Percentiles rank a stretch among this genome's conserved stretches.
Conservation (phyloP, 2,888 invertebrate genomes). For the Stenchaetothrips biformis region DNA sequence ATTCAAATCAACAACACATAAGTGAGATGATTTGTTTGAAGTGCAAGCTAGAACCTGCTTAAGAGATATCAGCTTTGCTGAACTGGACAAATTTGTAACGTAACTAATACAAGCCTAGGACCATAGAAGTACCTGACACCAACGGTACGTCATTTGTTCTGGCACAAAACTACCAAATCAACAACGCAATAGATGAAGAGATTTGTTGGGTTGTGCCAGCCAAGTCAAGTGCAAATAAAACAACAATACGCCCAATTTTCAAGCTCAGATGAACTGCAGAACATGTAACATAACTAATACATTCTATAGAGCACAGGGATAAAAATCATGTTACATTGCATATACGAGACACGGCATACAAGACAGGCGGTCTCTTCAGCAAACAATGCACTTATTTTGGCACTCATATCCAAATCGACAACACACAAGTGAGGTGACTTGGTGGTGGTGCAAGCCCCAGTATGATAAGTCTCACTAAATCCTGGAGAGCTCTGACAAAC, state of each 20-base stretch:
- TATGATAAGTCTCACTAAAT: too few relatives aligned
- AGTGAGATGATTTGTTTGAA: not conserved
- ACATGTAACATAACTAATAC: not conserved
- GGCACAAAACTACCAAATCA: too few relatives aligned
- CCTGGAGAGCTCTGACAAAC: too few relatives aligned
- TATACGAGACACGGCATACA: not conserved
- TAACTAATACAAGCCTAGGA: too few relatives aligned
- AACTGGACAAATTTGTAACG: too few relatives aligned
- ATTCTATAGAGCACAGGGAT: not conserved
- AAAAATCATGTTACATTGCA: not conserved
- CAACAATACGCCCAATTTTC: too few relatives aligned
- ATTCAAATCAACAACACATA: not conserved
- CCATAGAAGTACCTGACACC: too few relatives aligned
- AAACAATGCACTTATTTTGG: not conserved
- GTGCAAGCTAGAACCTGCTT: not conserved
- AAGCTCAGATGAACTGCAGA: not conserved
- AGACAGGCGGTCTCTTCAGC: not conserved
- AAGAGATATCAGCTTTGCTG: too few relatives aligned
- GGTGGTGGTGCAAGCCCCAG: not conserved
- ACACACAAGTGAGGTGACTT: not conserved
- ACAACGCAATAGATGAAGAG: too few relatives aligned
- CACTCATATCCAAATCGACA: not conserved
- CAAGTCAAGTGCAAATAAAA: too few relatives aligned
- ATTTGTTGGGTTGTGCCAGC: too few relatives aligned
- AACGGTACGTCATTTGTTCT: too few relatives aligned